A percentile compares a stretch with the other conserved stretches of the same genome.
phyloP scores from a whole-genome alignment of 2,888 invertebrate genomes.

The Noctua janthe region DNA sequence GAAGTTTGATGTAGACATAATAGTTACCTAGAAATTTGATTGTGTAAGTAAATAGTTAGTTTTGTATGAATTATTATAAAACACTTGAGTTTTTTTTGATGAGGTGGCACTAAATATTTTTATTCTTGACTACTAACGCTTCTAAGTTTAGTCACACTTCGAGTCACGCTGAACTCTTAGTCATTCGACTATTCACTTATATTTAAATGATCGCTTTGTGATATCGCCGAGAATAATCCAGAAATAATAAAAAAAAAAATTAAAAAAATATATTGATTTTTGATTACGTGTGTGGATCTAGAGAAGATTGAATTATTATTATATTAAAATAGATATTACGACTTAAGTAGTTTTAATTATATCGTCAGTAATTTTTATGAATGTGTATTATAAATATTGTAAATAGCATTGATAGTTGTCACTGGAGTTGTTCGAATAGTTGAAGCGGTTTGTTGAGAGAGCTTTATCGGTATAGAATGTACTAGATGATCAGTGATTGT shows the following conservation, averaged over 20 bases:
- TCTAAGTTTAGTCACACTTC: conserved; percentile 50
- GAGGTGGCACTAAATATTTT: conserved; percentile 54
- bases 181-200: conserved; percentile 79
- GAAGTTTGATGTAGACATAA: conserved; percentile 57
- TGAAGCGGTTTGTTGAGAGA: conserved; percentile 78
- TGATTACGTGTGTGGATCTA: conserved; percentile 69
- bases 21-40: conserved; percentile 65
- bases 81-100: conserved; percentile 57
- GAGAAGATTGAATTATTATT: conserved; percentile 63
- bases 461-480: conserved; percentile 76
- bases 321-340: conserved; percentile 58
- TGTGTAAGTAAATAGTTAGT: conserved; percentile 60
- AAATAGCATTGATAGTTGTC: conserved; percentile 69
- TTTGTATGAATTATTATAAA: conserved; percentile 52
- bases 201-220: conserved; percentile 85
- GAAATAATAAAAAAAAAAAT: conserved; percentile 56
- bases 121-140: conserved; percentile 60
- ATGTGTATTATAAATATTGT: conserved; percentile 81
- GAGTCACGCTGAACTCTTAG: conserved; percentile 69
- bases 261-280: conserved; percentile 70
- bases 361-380: conserved; percentile 62
- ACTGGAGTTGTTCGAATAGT: conserved; percentile 73
- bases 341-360: conserved; percentile 63
- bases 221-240: conserved; percentile 79
- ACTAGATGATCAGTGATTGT: conserved; percentile 68